These are phyloP conservation scores for Andrena haemorrhoa DNA, from an alignment of 2,888 invertebrate species.

Conservation along the genomic window DNA sequence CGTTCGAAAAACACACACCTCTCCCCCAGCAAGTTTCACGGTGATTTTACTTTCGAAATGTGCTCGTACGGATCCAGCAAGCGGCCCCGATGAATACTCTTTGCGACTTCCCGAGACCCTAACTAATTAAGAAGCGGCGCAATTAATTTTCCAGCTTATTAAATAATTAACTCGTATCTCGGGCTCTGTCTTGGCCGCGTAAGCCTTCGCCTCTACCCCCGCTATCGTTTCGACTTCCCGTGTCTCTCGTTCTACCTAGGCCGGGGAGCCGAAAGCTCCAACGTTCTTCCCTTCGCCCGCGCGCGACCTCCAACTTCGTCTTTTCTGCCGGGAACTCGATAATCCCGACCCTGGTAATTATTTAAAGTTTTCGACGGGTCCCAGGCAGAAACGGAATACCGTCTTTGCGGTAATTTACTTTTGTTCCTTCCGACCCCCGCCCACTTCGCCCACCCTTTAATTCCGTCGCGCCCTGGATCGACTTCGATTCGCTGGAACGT, in stretches of 20 bases:
- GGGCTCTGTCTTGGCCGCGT: conserved; percentile 60
- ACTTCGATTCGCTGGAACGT: not conserved
- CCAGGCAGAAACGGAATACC: conserved; percentile 38
- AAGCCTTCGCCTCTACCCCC: conserved; percentile 42
- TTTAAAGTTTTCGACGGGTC: conserved; percentile 76
- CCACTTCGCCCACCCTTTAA: conserved; percentile 8
- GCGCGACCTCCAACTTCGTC: conserved; percentile 54
- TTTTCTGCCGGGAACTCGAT: conserved; percentile 72
- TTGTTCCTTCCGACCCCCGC: conserved; percentile 22
- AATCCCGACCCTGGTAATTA: conserved; percentile 76
- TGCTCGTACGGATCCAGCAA: not conserved
- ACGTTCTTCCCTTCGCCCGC: conserved; percentile 15
- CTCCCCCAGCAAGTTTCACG: conserved; percentile 8
- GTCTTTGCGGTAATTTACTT: conserved; percentile 46
- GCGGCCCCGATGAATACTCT: conserved; percentile 37
- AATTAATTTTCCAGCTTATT: conserved; percentile 83
- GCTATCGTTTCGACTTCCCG: conserved; percentile 22
- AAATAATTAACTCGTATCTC: conserved; percentile 81
- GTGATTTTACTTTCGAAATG: conserved; percentile 17
- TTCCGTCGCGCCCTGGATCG: conserved; percentile 11
- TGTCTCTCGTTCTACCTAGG: conserved; percentile 18
- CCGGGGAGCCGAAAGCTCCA: conserved; percentile 3
- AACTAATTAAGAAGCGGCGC: conserved; percentile 77
- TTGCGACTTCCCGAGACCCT: conserved; percentile 43
- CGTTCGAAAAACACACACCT: not conserved